Conservation (phyloP, 2,113 vertebrate species). For the Rattus norvegicus region DNA sequence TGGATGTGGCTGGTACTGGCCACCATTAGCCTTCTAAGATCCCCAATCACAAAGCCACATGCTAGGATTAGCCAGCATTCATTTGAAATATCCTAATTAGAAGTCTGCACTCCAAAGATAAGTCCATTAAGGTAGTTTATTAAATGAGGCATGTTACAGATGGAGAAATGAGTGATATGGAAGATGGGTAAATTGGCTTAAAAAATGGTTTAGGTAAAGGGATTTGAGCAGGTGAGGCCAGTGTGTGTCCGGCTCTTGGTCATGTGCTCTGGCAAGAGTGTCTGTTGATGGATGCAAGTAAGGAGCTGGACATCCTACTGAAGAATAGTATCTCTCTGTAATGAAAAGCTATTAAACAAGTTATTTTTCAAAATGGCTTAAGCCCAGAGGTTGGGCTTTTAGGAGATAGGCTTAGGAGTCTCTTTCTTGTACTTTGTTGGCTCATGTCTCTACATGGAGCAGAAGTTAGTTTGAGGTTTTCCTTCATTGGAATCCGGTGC, state of each 20-base stretch:
- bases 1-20: not conserved
- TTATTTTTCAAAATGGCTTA: not conserved
- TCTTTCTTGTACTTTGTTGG: slow-evolving; percentile 23
- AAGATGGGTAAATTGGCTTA: not conserved
- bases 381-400: not conserved
- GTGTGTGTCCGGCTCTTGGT: not conserved
- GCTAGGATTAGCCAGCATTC: slow-evolving; percentile 35
- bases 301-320: not conserved
- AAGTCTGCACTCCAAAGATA: not conserved
- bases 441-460: not conserved
- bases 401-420: not conserved
- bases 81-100: slow-evolving; percentile 32
- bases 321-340: not conserved
- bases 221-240: not conserved
- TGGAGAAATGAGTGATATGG: slow-evolving; percentile 6
- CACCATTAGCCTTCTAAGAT: not conserved
- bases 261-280: not conserved
- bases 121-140: not conserved
- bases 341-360: not conserved
- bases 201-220: not conserved
- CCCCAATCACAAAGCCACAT: not conserved
- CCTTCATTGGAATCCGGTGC: not conserved
- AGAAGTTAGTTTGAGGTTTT: not conserved
- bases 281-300: not conserved
- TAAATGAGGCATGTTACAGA: not conserved